Evolutionary conservation across 2,113 vertebrate species (phyloP).

Genomic region (Oxyruncus cristatus): DNA sequence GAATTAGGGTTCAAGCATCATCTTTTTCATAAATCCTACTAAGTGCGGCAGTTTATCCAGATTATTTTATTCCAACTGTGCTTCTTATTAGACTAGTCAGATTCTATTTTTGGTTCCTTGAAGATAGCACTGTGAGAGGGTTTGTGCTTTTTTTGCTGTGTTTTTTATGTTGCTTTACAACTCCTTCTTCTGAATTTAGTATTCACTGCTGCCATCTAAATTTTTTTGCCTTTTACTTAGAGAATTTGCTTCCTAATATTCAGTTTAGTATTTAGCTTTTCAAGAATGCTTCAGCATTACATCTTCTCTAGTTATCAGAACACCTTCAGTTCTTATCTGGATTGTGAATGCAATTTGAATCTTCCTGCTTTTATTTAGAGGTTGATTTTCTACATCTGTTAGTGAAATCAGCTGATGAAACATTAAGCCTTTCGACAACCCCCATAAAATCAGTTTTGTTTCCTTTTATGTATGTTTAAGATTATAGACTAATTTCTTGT

Average conservation of each 20-base stretch:
- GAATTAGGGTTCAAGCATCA: background rate
- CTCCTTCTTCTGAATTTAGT: background rate
- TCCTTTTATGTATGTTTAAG: background rate
- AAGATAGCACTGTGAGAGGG: background rate
- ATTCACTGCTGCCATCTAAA: background rate
- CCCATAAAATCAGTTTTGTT: background rate
- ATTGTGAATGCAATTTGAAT: background rate
- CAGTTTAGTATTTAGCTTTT: background rate
- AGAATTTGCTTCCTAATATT: background rate
- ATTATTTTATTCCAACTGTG: background rate
- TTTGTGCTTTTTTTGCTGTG: background rate
- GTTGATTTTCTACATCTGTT: background rate
- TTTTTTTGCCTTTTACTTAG: background rate
- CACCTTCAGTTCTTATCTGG: background rate
- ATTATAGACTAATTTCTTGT: background rate
- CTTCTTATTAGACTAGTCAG: background rate
- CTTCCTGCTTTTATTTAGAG: background rate
- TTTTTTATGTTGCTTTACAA: background rate
- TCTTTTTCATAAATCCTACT: background rate
- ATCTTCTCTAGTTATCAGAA: background rate
- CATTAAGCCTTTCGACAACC: background rate
- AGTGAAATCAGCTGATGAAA: background rate
- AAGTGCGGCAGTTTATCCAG: background rate
- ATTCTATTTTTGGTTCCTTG: background rate
- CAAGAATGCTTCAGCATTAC: background rate